Base-by-base conservation (phyloP, 2,113 vertebrate species). In the Zeus faber region DNA sequence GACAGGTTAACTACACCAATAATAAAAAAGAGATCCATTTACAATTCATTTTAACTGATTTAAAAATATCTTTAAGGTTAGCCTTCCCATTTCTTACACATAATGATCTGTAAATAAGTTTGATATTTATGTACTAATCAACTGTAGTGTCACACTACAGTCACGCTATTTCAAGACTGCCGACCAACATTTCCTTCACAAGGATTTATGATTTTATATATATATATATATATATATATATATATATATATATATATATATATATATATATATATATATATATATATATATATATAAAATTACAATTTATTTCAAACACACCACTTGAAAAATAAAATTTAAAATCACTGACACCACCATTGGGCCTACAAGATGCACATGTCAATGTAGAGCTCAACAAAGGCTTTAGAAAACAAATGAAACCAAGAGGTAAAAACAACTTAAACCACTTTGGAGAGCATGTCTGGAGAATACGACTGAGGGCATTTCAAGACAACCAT, bases 101-200 rank as follows among this genome's bases (percentile, higher is more conserved):
- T 39, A 9, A 44, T 17, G 22, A 56, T 45, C 27, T 20, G 29
- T 63, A 51, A 60, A 50, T 1, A 31, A 45, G 31, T 44, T 27
- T 24, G 56, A 18, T 11, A 57, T 14, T 49, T 21, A 37, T 63
- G 55, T 40, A 46, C 20, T n/a, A n/a, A n/a, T n/a, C 48, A 55
- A 20, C 27, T n/a, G 49, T 46, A 68, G n/a, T n/a, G n/a, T n/a
- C n/a, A 37, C 2, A 37, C 11, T 14, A 1, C 3, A 37, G 33
- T 37, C 49, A 65, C 51, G 49, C 18, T 64, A 77, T 74, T 57
- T 4, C 33, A 69, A 40, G 48, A 65, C 49, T 70, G 58, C 65
- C 63, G 69, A 70, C 63, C 59, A 62, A 67, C 67, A 71, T 63
- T 64, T 62, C 55, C 58, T 61, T 75, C 61, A 80, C 57, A 70